Evolutionary conservation across 2,888 invertebrate species (phyloP).

Genomic region (Dysmachus trigonus): DNA sequence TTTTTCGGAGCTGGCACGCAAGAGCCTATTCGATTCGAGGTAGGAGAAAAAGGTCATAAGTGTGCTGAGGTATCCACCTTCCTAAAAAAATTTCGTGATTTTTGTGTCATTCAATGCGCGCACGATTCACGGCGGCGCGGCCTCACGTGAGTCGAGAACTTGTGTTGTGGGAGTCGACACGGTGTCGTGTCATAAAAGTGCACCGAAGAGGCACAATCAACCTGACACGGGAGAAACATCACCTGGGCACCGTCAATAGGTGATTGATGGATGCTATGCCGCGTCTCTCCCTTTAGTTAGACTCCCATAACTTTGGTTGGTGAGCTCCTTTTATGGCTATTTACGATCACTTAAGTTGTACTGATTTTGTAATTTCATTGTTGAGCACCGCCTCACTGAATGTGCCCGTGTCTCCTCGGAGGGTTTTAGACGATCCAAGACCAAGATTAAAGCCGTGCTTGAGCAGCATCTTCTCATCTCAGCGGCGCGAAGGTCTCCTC

Average conservation of each 20-base stretch:
- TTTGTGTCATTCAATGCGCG: not conserved
- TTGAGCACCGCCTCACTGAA: slow-evolving; percentile 45
- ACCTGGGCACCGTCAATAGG: slow-evolving; percentile 46
- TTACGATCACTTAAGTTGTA: slow-evolving; percentile 49
- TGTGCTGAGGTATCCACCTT: slow-evolving; percentile 23
- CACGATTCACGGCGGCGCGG: not conserved
- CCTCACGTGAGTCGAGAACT: not conserved
- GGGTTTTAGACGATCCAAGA: slow-evolving; percentile 15
- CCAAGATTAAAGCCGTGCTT: slow-evolving; percentile 2
- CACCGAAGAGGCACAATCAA: slow-evolving; percentile 17
- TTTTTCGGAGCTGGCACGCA: not conserved
- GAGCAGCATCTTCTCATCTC: not conserved
- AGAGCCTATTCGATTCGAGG: not conserved
- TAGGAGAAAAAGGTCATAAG: slow-evolving; percentile 23
- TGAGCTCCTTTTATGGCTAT: slow-evolving; percentile 40
- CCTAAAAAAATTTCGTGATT: slow-evolving; percentile 2
- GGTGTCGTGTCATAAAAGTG: not conserved
- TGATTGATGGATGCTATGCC: slow-evolving; percentile 48
- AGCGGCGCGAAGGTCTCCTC: not conserved
- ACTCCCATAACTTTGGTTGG: slow-evolving; percentile 11
- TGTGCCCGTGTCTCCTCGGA: slow-evolving; percentile 10
- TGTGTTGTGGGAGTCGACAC: slow-evolving; percentile 38
- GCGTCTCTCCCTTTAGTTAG: slow-evolving; percentile 12
- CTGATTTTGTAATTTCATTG: slow-evolving; percentile 46
- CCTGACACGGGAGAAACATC: not conserved